Percentiles rank a stretch among this genome's conserved stretches.
Conservation (phyloP, 2,888 invertebrate species). For the Dysmachus trigonus region DNA sequence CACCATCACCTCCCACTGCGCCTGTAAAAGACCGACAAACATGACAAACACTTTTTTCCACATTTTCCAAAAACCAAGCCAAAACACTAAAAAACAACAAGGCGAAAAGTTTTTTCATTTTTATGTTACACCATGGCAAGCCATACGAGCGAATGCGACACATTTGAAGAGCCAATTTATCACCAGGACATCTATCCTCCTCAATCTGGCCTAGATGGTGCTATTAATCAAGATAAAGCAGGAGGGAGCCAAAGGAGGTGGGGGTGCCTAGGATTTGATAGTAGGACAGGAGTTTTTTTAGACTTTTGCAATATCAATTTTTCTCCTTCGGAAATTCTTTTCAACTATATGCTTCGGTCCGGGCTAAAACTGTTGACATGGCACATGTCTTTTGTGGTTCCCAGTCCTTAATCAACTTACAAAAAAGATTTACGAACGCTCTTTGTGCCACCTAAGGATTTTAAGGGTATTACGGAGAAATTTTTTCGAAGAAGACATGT, state of each 20-base stretch:
- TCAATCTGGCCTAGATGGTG: constrained; percentile 14
- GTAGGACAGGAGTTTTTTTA: not conserved
- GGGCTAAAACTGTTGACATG: constrained; percentile 16
- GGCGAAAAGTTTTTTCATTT: not conserved
- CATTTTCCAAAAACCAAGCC: not conserved
- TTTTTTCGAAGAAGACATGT: not conserved
- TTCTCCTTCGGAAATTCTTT: not conserved
- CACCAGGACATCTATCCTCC: constrained; percentile 9
- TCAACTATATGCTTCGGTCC: not conserved
- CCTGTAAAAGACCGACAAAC: constrained; percentile 67
- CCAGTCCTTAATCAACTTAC: not conserved
- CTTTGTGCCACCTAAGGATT: not conserved
- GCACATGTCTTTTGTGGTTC: constrained; percentile 16
- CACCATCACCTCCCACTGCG: constrained; percentile 90
- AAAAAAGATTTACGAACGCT: constrained; percentile 17
- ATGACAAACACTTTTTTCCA: not conserved
- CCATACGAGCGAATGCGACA: not conserved
- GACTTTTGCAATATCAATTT: not conserved
- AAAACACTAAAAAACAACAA: constrained; percentile 1
- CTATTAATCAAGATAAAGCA: constrained; percentile 33
- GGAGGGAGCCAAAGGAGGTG: not conserved
- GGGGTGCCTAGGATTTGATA: not conserved
- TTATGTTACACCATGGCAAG: not conserved
- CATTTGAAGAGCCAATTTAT: constrained; percentile 22
- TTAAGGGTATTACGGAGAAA: not conserved